These are phyloP conservation scores for Albula goreensis DNA, from an alignment of 2,113 vertebrate species.

Conservation along the genomic window DNA sequence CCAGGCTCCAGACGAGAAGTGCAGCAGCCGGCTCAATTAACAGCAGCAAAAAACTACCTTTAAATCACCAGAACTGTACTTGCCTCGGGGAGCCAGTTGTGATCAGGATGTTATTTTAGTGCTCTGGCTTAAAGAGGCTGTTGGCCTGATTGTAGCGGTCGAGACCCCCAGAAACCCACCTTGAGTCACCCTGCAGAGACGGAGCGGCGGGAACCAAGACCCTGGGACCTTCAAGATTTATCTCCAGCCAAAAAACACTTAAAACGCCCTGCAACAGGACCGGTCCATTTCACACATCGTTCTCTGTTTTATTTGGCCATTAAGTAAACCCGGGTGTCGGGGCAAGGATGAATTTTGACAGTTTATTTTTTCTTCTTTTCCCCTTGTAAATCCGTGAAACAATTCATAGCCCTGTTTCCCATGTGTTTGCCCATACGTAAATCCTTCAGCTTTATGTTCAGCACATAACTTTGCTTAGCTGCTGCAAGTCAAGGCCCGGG, in stretches of 20 bases:
- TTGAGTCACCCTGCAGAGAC: neutral
- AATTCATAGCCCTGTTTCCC: neutral
- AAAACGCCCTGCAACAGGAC: neutral
- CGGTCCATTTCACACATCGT: neutral
- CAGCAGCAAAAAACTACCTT: neutral
- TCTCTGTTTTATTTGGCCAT: neutral
- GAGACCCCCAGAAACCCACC: neutral
- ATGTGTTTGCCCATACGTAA: neutral
- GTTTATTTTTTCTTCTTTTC: constrained; percentile 1
- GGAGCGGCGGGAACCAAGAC: neutral
- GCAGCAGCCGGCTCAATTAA: neutral
- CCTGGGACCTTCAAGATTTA: neutral
- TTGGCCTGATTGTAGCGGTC: neutral
- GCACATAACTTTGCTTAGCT: constrained; percentile 5
- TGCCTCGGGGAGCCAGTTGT: neutral
- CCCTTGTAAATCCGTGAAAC: neutral
- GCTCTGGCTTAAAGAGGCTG: neutral
- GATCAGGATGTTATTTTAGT: neutral
- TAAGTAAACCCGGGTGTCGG: neutral
- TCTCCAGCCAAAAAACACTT: neutral
- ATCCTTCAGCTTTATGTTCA: neutral
- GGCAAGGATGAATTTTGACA: neutral
- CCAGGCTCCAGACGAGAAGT: neutral
- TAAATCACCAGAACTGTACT: neutral
- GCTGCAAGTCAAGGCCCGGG: neutral